Conservation (phyloP, 2,113 vertebrate genomes). For the Pelecanoides urinatrix region DNA sequence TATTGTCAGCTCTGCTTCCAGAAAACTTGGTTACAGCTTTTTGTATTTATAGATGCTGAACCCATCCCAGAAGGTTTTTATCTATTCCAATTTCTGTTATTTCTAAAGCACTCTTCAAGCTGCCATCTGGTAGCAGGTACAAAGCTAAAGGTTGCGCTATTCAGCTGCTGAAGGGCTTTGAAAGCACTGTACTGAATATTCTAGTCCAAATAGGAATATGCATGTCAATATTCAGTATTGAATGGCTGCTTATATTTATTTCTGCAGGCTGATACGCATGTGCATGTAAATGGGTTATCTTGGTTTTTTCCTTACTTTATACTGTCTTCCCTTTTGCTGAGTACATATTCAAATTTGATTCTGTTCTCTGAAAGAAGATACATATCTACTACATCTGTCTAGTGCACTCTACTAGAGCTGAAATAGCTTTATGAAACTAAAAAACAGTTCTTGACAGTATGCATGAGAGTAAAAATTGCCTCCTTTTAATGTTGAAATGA, state of each 20-base stretch:
- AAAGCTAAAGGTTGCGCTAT: neutral
- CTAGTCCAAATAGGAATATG: neutral
- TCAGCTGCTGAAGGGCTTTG: neutral
- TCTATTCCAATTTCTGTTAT: neutral
- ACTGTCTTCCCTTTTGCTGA: neutral
- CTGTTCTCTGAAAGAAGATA: neutral
- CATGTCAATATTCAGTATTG: neutral
- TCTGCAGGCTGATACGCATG: neutral
- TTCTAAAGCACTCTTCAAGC: neutral
- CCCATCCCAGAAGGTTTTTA: neutral
- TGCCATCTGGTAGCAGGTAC: constrained; percentile 11
- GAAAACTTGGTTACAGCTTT: neutral
- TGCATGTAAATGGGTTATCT: neutral
- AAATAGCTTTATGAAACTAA: neutral
- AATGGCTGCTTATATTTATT: neutral
- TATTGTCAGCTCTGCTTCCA: neutral
- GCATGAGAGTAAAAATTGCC: neutral
- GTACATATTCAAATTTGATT: neutral
- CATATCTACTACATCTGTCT: neutral
- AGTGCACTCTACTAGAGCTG: neutral
- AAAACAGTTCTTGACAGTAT: neutral
- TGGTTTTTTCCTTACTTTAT: neutral
- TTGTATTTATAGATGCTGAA: neutral
- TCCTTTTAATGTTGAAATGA: neutral
- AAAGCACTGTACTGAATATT: neutral